Conservation (phyloP, 2,888 invertebrate species). For the Sturmia bella region DNA sequence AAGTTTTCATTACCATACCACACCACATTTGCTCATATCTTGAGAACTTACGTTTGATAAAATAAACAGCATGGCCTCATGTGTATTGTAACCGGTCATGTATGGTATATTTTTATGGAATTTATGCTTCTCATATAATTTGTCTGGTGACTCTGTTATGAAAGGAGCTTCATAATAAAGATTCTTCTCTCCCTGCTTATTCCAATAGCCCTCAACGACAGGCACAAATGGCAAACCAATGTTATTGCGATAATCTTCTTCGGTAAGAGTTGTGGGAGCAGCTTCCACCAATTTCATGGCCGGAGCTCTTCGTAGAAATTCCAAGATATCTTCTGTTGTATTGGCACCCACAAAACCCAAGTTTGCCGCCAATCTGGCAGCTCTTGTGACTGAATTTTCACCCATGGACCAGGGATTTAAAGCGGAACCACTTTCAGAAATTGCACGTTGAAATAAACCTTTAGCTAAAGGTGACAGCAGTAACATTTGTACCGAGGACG, state of each 20-base stretch:
- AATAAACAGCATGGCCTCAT: conserved; percentile 86
- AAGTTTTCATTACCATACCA: too few relatives aligned
- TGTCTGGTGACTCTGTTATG: conserved; percentile 83
- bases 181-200: conserved; percentile 75
- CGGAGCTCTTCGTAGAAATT: conserved; percentile 84
- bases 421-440: conserved; percentile 85
- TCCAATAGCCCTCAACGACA: conserved; percentile 83
- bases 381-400: conserved; percentile 82
- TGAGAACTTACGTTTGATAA: conserved; percentile 83
- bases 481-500: conserved; percentile 84
- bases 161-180: conserved; percentile 82
- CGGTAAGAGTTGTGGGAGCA: conserved; percentile 83
- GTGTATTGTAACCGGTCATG: conserved; percentile 85
- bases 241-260: conserved; percentile 84
- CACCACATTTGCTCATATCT: neutral
- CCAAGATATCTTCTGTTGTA: conserved; percentile 83
- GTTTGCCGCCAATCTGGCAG: conserved; percentile 84
- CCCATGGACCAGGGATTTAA: conserved; percentile 86
- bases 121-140: conserved; percentile 80
- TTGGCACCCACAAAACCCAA: conserved; percentile 84
- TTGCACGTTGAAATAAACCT: conserved; percentile 85
- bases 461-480: conserved; percentile 84
- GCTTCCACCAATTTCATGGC: conserved; percentile 85
- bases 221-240: conserved; percentile 85
- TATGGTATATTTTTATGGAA: conserved; percentile 85